Conservation (phyloP, 2,113 vertebrate genomes). For the Strigops habroptila region DNA sequence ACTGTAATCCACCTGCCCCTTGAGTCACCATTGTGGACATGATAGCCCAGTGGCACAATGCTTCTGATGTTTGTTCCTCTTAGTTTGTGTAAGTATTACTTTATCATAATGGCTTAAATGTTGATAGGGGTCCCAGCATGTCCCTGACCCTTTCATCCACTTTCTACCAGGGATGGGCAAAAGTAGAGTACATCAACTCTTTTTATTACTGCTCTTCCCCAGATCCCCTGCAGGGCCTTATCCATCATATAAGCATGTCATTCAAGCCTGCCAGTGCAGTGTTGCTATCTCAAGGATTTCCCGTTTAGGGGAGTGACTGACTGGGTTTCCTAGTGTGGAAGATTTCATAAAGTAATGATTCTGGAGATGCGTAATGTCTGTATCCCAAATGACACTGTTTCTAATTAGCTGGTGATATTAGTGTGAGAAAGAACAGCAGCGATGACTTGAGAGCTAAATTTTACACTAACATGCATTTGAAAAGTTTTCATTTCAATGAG, state of each 20-base stretch:
- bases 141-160: not conserved
- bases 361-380: not conserved
- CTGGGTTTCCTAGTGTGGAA: not conserved
- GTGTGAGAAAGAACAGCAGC: not conserved
- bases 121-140: accelerated
- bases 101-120: not conserved
- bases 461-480: not conserved
- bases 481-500: not conserved
- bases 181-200: not conserved
- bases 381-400: not conserved
- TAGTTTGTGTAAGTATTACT: not conserved
- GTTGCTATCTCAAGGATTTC: not conserved
- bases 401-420: not conserved
- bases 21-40: not conserved
- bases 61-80: not conserved
- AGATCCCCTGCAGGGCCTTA: not conserved
- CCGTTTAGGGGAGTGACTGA: not conserved
- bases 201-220: not conserved
- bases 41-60: accelerated
- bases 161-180: not conserved
- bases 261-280: not conserved
- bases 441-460: not conserved
- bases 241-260: not conserved
- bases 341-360: not conserved
- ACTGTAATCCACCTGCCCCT: not conserved